Conservation (phyloP, 2,113 vertebrate genomes). For the Panthera tigris region DNA sequence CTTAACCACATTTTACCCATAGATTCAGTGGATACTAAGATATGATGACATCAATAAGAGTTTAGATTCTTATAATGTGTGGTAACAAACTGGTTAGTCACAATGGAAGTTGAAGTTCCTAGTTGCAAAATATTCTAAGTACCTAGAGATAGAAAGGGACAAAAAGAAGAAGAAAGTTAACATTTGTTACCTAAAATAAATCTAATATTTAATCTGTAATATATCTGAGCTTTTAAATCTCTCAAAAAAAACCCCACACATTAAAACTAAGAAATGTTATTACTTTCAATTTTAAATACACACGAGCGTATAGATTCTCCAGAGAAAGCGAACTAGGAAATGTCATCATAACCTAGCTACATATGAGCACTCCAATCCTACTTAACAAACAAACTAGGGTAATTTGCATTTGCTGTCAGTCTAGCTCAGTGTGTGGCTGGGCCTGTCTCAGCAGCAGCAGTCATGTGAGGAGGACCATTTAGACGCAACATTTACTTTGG, state of each 20-base stretch:
- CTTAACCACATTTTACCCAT: neutral
- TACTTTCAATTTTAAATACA: neutral
- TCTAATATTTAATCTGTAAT: neutral
- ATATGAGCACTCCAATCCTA: neutral
- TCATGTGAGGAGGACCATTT: conserved; percentile 54
- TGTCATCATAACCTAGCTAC: neutral
- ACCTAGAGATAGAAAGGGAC: neutral
- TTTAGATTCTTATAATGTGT: neutral
- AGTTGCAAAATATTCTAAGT: neutral
- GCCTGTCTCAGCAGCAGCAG: conserved; percentile 28
- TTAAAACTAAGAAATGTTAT: neutral
- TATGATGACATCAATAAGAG: neutral
- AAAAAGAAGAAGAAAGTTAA: neutral
- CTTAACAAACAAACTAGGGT: neutral
- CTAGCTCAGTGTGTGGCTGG: conserved; percentile 32
- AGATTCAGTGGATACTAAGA: neutral
- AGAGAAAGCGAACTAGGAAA: neutral
- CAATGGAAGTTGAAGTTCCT: neutral
- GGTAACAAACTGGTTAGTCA: neutral
- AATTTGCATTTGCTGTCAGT: conserved; percentile 58
- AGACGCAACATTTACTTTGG: conserved; percentile 46
- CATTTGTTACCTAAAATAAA: neutral
- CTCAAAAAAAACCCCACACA: neutral
- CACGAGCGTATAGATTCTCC: neutral
- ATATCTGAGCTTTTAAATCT: neutral